Evolutionary conservation across 2,797 vertebrate genomes (phyloP).

Genomic region (Microctenopoma stevenorrisi): DNA sequence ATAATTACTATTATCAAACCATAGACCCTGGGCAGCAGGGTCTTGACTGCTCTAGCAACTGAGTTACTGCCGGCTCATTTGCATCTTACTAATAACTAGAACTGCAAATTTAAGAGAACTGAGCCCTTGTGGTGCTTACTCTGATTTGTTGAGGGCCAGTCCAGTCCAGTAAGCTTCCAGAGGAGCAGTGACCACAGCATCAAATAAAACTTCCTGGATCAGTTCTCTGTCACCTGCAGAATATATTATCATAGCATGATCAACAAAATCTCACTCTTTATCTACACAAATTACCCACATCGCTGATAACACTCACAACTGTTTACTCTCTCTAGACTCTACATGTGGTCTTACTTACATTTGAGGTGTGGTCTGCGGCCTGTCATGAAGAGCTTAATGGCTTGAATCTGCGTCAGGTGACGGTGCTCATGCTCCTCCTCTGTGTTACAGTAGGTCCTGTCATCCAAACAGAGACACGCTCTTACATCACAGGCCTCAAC

Average conservation of each 20-base stretch:
- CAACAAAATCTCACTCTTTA: neutral
- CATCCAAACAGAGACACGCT: slow-evolving; percentile 51
- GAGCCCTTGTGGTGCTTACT: slow-evolving; percentile 82
- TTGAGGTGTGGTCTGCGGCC: slow-evolving; percentile 92
- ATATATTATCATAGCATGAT: neutral
- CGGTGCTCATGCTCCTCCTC: slow-evolving; percentile 95
- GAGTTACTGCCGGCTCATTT: no score
- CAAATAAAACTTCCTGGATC: slow-evolving; percentile 96
- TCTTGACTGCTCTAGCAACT: no score
- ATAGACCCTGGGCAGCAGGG: no score
- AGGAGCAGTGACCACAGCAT: slow-evolving; percentile 94
- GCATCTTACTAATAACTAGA: no score
- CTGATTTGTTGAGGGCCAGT: slow-evolving; percentile 95
- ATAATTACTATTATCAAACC: no score
- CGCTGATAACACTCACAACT: neutral
- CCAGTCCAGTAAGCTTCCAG: slow-evolving; percentile 96
- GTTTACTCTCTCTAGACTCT: neutral
- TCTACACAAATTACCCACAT: neutral
- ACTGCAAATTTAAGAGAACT: no score
- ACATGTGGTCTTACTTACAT: slow-evolving; percentile 83
- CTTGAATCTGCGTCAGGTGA: slow-evolving; percentile 93
- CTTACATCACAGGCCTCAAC: slow-evolving; percentile 60
- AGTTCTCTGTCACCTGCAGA: slow-evolving; percentile 93
- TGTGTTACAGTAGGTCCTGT: slow-evolving; percentile 97
- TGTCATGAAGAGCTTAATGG: slow-evolving; percentile 95